These are phyloP conservation scores for Ichneumon xanthorius DNA, from an alignment of 2,888 invertebrate genomes.

Conservation along the genomic window DNA sequence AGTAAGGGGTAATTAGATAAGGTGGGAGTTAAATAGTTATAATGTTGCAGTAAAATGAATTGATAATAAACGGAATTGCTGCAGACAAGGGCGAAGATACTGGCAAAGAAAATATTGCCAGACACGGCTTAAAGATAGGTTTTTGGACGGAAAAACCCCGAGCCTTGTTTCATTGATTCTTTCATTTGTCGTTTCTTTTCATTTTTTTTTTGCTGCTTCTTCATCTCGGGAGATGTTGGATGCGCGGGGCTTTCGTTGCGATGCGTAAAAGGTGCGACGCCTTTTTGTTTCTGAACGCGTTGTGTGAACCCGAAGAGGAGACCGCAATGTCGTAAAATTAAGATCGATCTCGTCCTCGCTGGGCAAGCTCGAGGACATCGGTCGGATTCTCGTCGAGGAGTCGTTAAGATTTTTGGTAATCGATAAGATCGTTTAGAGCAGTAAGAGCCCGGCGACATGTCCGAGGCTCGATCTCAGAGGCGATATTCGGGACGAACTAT, in stretches of 20 bases:
- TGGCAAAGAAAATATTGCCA: too few relatives aligned
- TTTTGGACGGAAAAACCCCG: constrained; percentile 32
- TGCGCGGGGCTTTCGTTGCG: not conserved
- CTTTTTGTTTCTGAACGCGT: not conserved
- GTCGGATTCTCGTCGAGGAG: constrained; percentile 68
- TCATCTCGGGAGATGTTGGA: constrained; percentile 9
- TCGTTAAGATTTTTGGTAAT: constrained; percentile 66
- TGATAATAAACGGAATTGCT: too few relatives aligned
- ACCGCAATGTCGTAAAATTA: constrained; percentile 26
- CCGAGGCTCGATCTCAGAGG: not conserved
- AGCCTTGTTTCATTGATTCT: constrained; percentile 35
- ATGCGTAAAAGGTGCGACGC: constrained; percentile 8
- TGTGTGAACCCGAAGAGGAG: not conserved
- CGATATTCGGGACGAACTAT: not conserved
- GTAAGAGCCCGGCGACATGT: constrained; percentile 46
- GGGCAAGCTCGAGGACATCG: constrained; percentile 25
- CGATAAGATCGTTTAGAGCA: constrained; percentile 75
- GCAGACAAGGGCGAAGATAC: too few relatives aligned
- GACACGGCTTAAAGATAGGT: too few relatives aligned
- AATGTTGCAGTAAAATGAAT: too few relatives aligned
- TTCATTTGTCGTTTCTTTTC: constrained; percentile 9
- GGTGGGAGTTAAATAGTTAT: too few relatives aligned
- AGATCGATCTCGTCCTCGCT: constrained; percentile 42
- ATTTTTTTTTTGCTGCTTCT: constrained; percentile 18
- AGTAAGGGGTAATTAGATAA: too few relatives aligned